Base-by-base conservation (phyloP, 2,888 invertebrate species). In the Tetranychus piercei region DNA sequence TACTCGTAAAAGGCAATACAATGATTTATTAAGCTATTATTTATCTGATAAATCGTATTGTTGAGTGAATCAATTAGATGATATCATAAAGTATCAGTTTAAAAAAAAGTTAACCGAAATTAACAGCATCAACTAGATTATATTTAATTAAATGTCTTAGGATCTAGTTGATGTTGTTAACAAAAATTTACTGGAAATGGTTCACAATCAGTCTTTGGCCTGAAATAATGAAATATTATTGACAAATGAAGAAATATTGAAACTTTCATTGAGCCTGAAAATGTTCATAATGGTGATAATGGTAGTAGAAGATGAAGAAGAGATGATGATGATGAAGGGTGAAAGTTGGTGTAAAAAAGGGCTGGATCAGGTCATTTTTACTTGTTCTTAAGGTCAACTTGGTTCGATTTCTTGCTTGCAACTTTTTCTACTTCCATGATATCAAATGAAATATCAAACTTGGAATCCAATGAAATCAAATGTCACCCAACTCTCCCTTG, bases 211-310 rank as follows among this genome's bases (percentile, higher is more conserved):
- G 34, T 34, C 34, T 34, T 34, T 34, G 55, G 15, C 2, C 2
- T 15, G 15, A 55, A 55, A 55, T 55, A 55, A 55, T 55, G 55
- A 55, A 55, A 55, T 15, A 55, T 55, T 55, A 55, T 55, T 55
- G 55, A 55, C 55, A 55, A 15, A 55, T 55, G 9, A 55, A 15
- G 9, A 15, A 55, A 55, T 15, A 55, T 55, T 55, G 55, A 55
- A 55, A 55, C 55, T 55, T 55, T 55, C 55, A 55, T 55, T 55
- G 55, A 55, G 55, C 55, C 55, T 55, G 55, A 55, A 55, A 55
- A 55, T 55, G 55, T 15, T 55, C 6, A 55, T 55, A 7, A 55
- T 55, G 55, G 15, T 55, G 55, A 55, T 55, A 55, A 9, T 55
- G 55, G 34, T 34, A 3, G 34, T 5, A 34, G 34, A 34, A 5